These are phyloP conservation scores for Phoxinus phoxinus DNA, from an alignment of 2,113 vertebrate species.

Conservation along the genomic window DNA sequence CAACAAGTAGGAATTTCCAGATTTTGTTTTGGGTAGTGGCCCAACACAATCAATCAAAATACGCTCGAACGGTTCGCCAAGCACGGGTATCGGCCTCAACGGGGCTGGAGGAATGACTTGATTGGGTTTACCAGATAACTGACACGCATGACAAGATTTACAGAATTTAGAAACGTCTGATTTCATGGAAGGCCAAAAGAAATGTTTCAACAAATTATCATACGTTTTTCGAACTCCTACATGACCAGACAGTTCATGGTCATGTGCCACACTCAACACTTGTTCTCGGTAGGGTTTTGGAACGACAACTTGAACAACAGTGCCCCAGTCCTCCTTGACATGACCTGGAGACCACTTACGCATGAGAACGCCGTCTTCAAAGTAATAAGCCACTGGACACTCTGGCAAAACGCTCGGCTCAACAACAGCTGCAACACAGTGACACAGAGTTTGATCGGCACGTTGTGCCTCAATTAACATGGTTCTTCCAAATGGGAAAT, in stretches of 20 bases:
- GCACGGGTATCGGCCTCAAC: too few species aligned
- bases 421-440: too few species aligned
- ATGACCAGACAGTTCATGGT: constrained; percentile 33
- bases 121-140: constrained; percentile 25
- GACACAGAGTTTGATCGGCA: too few species aligned
- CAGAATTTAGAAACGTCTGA: too few species aligned
- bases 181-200: too few species aligned
- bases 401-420: too few species aligned
- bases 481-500: too few species aligned
- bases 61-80: neutral
- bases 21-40: neutral
- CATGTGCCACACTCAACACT: constrained; percentile 31
- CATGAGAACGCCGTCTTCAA: too few species aligned
- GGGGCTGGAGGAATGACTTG: neutral
- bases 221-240: neutral
- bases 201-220: neutral
- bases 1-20: neutral
- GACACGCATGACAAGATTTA: constrained; percentile 15
- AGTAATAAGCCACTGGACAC: too few species aligned
- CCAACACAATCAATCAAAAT: constrained; percentile 8
- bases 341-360: too few species aligned
- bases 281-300: neutral
- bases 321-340: too few species aligned
- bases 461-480: too few species aligned
- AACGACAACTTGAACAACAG: constrained; percentile 24